These are phyloP conservation scores for Lasioglossum pauxillum DNA, from an alignment of 2,888 invertebrate species.

Conservation along the genomic window DNA sequence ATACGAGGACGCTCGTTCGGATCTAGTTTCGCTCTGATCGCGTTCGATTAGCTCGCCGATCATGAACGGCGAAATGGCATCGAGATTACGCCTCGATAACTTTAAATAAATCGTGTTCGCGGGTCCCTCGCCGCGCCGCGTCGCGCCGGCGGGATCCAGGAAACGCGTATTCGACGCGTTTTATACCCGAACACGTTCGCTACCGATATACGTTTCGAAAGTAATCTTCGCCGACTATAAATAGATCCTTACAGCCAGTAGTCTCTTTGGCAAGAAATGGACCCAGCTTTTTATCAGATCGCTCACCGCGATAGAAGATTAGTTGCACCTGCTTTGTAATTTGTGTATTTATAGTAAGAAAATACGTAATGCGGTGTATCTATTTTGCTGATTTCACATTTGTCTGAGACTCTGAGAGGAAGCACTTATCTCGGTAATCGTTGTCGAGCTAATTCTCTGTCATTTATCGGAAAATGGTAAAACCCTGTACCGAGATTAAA, in stretches of 20 bases:
- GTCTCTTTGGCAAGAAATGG: neutral
- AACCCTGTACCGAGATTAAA: neutral
- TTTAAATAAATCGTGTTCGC: constrained; percentile 9
- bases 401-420: neutral
- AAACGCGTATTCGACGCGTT: constrained; percentile 27
- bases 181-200: constrained; percentile 12
- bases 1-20: constrained; percentile 48
- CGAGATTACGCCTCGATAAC: constrained; percentile 50
- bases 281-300: neutral
- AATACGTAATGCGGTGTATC: neutral
- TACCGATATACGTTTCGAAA: constrained; percentile 14
- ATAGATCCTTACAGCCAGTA: neutral
- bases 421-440: neutral
- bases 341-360: neutral
- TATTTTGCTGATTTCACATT: neutral
- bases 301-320: neutral
- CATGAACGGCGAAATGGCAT: constrained; percentile 35
- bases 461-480: neutral
- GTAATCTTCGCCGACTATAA: constrained; percentile 10
- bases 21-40: constrained; percentile 61
- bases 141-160: constrained; percentile 32
- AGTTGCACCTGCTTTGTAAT: neutral
- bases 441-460: neutral
- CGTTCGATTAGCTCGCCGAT: constrained; percentile 58
- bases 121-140: neutral